Percentiles rank a stretch among this genome's conserved stretches.
These are phyloP conservation scores for Lycocerus yunnanus DNA, from an alignment of 2,888 invertebrate genomes.

Conservation along the genomic window DNA sequence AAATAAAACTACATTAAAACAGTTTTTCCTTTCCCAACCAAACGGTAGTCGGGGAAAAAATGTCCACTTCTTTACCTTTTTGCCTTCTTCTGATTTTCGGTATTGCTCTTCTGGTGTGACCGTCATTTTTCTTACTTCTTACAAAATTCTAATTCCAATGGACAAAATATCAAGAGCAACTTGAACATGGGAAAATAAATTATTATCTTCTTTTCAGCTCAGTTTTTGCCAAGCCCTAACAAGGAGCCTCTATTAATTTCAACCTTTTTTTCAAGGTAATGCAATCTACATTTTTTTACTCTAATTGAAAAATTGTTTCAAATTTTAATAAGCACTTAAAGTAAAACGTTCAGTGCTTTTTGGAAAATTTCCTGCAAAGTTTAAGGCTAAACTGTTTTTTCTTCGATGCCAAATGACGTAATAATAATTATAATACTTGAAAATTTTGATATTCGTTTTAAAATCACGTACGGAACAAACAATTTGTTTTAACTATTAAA, in stretches of 20 bases:
- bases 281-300: not conserved
- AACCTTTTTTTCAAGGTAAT: not conserved
- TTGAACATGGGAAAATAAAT: not conserved
- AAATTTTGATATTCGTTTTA: not conserved
- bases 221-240: not conserved
- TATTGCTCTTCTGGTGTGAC: no score
- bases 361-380: not conserved
- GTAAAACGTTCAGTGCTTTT: not conserved
- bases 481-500: conserved; percentile 17
- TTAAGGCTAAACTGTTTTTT: not conserved
- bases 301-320: not conserved
- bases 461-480: conserved; percentile 7
- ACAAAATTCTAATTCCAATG: no score
- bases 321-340: not conserved
- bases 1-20: no score
- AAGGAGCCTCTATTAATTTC: not conserved
- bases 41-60: no score
- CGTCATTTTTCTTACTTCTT: no score
- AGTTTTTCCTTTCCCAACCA: no score
- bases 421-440: not conserved
- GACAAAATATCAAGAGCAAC: no score
- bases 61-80: no score
- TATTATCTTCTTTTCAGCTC: not conserved
- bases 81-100: no score
- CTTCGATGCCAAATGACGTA: not conserved